A percentile compares a stretch with the other conserved stretches of the same genome.
Evolutionary conservation across 2,888 invertebrate genomes (phyloP).

Genomic region (Caenorhabditis afra): DNA sequence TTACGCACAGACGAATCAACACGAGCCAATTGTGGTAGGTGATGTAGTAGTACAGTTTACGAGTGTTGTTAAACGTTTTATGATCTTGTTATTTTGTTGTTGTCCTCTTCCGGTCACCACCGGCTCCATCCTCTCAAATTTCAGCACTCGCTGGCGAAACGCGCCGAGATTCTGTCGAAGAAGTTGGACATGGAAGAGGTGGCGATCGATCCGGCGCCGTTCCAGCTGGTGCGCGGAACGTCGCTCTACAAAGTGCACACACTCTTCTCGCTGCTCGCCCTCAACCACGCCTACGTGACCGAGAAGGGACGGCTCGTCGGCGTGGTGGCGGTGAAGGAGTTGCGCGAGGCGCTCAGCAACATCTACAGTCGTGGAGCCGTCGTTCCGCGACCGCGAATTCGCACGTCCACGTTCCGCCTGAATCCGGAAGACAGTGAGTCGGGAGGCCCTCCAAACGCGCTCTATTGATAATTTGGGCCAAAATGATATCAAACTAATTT

Average conservation of each 20-base stretch:
- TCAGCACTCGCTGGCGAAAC: constrained; percentile 70
- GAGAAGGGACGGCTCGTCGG: constrained; percentile 95
- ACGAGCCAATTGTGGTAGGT: constrained; percentile 60
- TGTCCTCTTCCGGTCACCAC: not conserved
- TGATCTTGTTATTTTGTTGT: not conserved
- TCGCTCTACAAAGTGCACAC: constrained; percentile 86
- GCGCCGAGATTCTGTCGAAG: constrained; percentile 69
- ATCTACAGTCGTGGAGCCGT: constrained; percentile 79
- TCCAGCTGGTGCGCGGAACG: constrained; percentile 79
- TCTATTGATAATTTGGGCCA: too few species aligned
- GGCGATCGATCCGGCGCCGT: constrained; percentile 92
- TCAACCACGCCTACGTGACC: constrained; percentile 97
- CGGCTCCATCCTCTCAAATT: constrained; percentile 14
- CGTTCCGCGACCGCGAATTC: constrained; percentile 48
- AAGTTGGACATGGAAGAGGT: constrained; percentile 80
- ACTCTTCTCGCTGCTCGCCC: constrained; percentile 97
- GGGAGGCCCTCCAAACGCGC: too few species aligned
- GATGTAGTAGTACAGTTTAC: too few species aligned
- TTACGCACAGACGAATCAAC: constrained; percentile 62
- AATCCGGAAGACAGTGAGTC: constrained; percentile 50
- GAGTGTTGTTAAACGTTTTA: too few species aligned
- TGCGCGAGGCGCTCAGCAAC: constrained; percentile 75
- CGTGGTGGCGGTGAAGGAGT: constrained; percentile 93
- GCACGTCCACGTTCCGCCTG: constrained; percentile 58
- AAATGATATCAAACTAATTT: too few species aligned